Percentiles rank a stretch among this genome's conserved stretches.
Evolutionary conservation across 2,113 vertebrate genomes (phyloP).

Genomic region (Nannospalax galili): DNA sequence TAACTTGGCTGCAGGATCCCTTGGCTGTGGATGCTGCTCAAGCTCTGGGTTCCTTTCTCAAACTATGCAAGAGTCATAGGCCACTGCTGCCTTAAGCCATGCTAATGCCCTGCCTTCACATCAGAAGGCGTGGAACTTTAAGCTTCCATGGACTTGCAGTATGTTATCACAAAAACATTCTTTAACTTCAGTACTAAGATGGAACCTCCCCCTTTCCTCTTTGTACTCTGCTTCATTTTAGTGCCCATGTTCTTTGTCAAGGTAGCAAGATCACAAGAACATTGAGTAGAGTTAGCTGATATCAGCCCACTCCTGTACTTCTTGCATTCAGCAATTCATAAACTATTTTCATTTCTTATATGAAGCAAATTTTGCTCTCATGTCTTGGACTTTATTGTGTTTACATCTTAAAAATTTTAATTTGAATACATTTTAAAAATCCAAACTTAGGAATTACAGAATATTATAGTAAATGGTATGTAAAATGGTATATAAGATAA

Average conservation of each 20-base stretch:
- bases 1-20: neutral
- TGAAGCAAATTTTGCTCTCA: slow-evolving; percentile 24
- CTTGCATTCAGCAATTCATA: neutral
- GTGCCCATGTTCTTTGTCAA: neutral
- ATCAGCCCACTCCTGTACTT: no score
- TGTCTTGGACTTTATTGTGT: neutral
- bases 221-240: neutral
- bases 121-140: neutral
- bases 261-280: neutral
- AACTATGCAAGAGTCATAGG: neutral
- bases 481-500: neutral
- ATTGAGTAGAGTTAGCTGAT: no score
- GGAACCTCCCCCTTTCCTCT: neutral
- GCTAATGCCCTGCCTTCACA: neutral
- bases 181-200: no score
- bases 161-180: neutral
- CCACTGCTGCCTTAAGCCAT: neutral
- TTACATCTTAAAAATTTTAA: neutral
- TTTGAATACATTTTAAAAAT: slow-evolving; percentile 5
- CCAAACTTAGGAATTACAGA: neutral
- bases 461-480: neutral
- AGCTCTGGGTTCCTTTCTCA: neutral
- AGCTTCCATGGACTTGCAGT: neutral
- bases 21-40: neutral
- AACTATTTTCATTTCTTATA: slow-evolving; percentile 27